Percentiles rank a stretch among this genome's conserved stretches.
Conservation (phyloP, 2,888 invertebrate species). For the Drosophila nr. medialis region DNA sequence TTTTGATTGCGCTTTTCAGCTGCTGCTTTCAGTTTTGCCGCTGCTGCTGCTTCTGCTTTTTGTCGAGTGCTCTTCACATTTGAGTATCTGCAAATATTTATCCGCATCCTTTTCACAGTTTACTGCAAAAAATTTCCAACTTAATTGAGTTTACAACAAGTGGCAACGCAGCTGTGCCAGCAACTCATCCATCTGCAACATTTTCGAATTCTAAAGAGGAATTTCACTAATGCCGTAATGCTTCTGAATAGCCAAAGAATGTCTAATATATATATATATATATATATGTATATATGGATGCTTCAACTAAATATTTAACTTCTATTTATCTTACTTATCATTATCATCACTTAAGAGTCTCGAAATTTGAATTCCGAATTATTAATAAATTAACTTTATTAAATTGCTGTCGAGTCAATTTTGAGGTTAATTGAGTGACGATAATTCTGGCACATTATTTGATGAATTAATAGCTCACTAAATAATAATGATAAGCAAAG, state of each 20-base stretch:
- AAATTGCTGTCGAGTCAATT: neutral
- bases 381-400: neutral
- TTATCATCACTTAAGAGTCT: neutral
- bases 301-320: neutral
- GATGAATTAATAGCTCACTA: neutral
- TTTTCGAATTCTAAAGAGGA: conserved; percentile 15
- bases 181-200: conserved; percentile 4
- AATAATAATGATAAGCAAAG: neutral
- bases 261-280: too few species aligned
- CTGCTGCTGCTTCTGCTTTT: neutral
- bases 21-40: neutral
- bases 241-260: conserved; percentile 11
- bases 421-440: neutral
- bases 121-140: conserved; percentile 36
- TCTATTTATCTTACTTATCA: neutral
- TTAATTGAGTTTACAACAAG: conserved; percentile 73
- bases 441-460: neutral
- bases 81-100: conserved; percentile 71
- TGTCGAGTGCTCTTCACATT: conserved; percentile 27
- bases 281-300: too few species aligned
- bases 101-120: conserved; percentile 58
- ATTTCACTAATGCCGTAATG: conserved; percentile 21
- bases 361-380: neutral
- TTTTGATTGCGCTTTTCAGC: conserved; percentile 68
- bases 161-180: conserved; percentile 14